Evolutionary conservation across 53 echinoderm and acorn worm species (phyloP), one percentile per base, ranked within the genome.

Genomic region (Paracentrotus lividus): DNA sequence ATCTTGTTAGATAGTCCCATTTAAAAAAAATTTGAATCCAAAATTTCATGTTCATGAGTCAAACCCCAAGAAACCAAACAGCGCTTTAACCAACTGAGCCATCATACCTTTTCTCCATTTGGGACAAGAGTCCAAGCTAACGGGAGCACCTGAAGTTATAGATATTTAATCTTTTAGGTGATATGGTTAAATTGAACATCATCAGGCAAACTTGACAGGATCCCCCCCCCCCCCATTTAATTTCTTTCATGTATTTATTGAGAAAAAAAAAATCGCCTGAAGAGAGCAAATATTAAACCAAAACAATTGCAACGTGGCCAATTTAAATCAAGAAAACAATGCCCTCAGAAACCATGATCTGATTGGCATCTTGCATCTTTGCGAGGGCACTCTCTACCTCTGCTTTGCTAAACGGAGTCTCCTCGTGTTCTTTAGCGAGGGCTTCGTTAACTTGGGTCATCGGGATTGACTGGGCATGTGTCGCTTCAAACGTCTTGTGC

Each of bases 311-410:
- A 67, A 67, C 33, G 16, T 67, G 40, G 40, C 38, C 36, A 16
- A 40, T 72, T n/a, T 93, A 99, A 78, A 99, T 99, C 36, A 99
- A 90, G 91, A 97, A 97, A 54, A 94, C 93, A 49, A 99, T 95
- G 51, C 96, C 94, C 31, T 96, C 97, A 0, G 99, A 97, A 58
- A 94, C 97, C 97, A 97, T 97, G 89, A 99, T 95, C 87, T 97
- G 99, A 88, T 99, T 99, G 42, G 95, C 99, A 36, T 99, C 99
- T 84, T 99, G 99, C 99, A 99, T 99, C 55, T 91, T 90, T 40
- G 94, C 53, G 56, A 99, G 91, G 36, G 97, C 99, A 10, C 97
- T 94, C 31, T 94, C 89, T 18, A 95, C 88, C 49, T 99, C 99
- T 20, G 38, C 95, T 36, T 95, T 42, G 14, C 95, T 59, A 75